Base-by-base conservation (phyloP, 1,140 invertebrate species). In the Bombus waltoni region DNA sequence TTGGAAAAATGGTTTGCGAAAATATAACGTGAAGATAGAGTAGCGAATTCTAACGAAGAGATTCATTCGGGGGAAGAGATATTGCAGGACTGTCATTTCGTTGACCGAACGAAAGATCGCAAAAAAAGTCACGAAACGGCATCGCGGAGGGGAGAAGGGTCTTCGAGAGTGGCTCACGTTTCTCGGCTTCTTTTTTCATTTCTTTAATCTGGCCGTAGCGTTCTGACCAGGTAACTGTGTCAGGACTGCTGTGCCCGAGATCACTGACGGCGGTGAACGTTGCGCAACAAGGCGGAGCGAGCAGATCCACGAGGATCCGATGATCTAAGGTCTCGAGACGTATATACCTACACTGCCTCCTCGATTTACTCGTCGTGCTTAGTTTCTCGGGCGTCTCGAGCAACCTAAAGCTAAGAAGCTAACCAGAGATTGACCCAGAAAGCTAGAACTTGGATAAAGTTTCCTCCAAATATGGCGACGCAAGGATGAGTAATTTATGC, bases 161-260 rank as follows among this genome's bases (percentile, higher is more conserved):
- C 82, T 86, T 40, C 65, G 80, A 81, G 86, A 89, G 68, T 38
- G 75, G 75, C 72, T 90, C 80, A 81, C 79, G 86, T 90, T 88
- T 91, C 89, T 90, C 85, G 85, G 70, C 59, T 53, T 76, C 25
- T 79, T 40, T 72, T 79, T 70, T 82, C 62, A 10, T 80, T 83
- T 72, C 74, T 90, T 82, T 81, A 71, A 83, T 88, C 80, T 40
- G 71, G 71, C 44, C 80, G 83, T 83, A 88, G 78, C 87, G 89
- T 74, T 82, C 89, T 88, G 89, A 90, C 83, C 89, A 90, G 84
- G 90, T 93, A 94, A 93, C 91, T 92, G 92, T 93, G 91, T 93
- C 92, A 94, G 93, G 90, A 93, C 92, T 81, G 88, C 71, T 81
- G 81, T 87, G 91, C 90, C 87, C 91, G 89, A 92, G 91, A 93